These are phyloP conservation scores for Diacarnus erythraeanus DNA, from an alignment of 37 sponge, comb jelly and placozoan genomes.

Conservation along the genomic window DNA sequence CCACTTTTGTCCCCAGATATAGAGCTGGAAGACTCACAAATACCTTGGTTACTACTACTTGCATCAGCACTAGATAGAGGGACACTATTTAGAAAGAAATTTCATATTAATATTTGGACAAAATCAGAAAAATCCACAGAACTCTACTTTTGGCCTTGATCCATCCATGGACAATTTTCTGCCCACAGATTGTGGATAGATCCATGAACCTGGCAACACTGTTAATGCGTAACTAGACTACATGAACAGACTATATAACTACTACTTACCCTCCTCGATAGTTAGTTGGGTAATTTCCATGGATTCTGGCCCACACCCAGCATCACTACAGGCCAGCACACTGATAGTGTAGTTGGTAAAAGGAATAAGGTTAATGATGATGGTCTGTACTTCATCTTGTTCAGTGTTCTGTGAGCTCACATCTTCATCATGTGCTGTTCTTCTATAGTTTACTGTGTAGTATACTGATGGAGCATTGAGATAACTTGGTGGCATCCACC, in stretches of 20 bases:
- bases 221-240: too few relatives aligned
- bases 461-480: slow-evolving; percentile 16
- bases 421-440: neutral
- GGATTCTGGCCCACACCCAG: slow-evolving; percentile 24
- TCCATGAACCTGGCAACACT: too few relatives aligned
- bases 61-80: too few relatives aligned
- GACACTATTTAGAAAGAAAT: too few relatives aligned
- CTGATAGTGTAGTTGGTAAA: slow-evolving; percentile 23
- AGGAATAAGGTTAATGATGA: slow-evolving; percentile 1
- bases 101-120: too few relatives aligned
- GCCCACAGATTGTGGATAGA: too few relatives aligned
- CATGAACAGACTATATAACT: neutral
- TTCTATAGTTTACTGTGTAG: neutral
- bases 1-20: too few relatives aligned
- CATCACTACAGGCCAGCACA: slow-evolving; percentile 33
- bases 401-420: neutral
- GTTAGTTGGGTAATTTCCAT: slow-evolving; percentile 2
- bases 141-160: too few relatives aligned
- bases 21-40: too few relatives aligned
- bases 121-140: too few relatives aligned
- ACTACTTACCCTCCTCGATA: slow-evolving; percentile 29
- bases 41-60: too few relatives aligned
- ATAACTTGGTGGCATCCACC: slow-evolving; percentile 4
- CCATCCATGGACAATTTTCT: too few relatives aligned
- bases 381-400: neutral